phyloP scores from a whole-genome alignment of 2,797 vertebrate genomes.

The Hybognathus amarus region DNA sequence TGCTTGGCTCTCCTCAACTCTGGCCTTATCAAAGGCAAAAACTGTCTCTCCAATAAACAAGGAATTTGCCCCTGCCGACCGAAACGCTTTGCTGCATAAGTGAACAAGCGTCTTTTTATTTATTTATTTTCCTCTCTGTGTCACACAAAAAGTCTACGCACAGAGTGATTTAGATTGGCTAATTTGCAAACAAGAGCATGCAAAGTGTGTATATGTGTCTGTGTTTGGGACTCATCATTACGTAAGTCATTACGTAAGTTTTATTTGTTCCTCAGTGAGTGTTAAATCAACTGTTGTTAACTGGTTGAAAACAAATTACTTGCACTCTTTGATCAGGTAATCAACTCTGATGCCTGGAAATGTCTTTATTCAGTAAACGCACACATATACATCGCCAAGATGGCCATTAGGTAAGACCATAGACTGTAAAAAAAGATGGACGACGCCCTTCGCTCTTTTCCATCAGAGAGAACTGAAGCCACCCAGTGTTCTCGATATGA shows the following conservation, averaged over 20 bases:
- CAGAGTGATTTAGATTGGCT: constrained; percentile 14
- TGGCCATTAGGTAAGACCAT: not conserved
- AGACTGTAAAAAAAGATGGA: too few relatives aligned
- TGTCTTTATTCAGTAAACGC: not conserved
- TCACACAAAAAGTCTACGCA: constrained; percentile 10
- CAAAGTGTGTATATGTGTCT: constrained; percentile 2
- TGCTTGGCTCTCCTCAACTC: constrained; percentile 33
- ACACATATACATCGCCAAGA: not conserved
- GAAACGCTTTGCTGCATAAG: constrained; percentile 28
- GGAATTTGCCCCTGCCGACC: constrained; percentile 9
- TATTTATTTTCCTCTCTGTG: not conserved
- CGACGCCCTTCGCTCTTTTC: too few relatives aligned
- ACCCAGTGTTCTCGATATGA: too few relatives aligned
- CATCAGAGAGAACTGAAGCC: too few relatives aligned
- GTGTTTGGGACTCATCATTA: constrained; percentile 4
- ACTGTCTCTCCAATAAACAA: constrained; percentile 40
- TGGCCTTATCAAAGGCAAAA: constrained; percentile 33
- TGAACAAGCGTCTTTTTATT: not conserved
- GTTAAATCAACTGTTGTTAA: constrained; percentile 3
- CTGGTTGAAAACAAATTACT: constrained; percentile 7
- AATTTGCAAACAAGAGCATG: constrained; percentile 17
- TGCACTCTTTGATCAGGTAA: constrained; percentile 4
- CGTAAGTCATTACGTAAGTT: not conserved
- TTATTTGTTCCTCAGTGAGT: not conserved
- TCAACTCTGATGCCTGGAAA: not conserved